Evolutionary conservation across 2,797 vertebrate genomes (phyloP).

Genomic region (Manis pentadactyla): DNA sequence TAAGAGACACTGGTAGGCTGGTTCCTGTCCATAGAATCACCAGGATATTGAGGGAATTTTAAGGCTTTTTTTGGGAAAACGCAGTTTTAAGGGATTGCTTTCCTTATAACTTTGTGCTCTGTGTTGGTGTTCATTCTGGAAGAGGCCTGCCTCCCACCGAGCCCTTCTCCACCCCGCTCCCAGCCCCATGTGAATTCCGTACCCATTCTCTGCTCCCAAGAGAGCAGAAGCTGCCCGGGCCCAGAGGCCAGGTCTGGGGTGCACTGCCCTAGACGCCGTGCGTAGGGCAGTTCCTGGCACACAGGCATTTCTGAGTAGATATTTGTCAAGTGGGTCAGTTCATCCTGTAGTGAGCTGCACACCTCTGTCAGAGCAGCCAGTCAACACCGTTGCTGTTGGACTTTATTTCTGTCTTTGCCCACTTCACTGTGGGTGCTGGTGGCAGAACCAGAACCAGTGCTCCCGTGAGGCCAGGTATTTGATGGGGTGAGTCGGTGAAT

Average conservation of each 20-base stretch:
- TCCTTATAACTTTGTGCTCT: neutral
- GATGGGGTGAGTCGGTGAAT: neutral
- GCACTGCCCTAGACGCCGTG: fast-evolving
- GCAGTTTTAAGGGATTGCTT: neutral
- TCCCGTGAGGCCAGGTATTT: neutral
- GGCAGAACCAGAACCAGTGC: neutral
- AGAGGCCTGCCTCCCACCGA: neutral
- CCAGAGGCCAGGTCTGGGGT: neutral
- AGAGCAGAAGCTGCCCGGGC: neutral
- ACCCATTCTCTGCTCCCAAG: neutral
- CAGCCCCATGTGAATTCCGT: neutral
- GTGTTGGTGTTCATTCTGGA: neutral
- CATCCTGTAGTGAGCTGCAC: fast-evolving
- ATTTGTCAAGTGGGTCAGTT: neutral
- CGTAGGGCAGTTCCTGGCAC: neutral
- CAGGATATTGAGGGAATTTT: neutral
- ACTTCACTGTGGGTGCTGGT: neutral
- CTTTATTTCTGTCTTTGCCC: neutral
- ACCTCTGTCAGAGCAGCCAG: neutral
- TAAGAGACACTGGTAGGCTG: neutral
- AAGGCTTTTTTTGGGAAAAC: neutral
- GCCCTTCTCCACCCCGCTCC: neutral
- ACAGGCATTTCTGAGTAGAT: neutral
- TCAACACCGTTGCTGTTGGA: neutral
- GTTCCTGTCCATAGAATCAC: neutral